A percentile compares a stretch with the other conserved stretches of the same genome.
phyloP scores from a whole-genome alignment of 2,888 invertebrate genomes.

The Pteria penguin region DNA sequence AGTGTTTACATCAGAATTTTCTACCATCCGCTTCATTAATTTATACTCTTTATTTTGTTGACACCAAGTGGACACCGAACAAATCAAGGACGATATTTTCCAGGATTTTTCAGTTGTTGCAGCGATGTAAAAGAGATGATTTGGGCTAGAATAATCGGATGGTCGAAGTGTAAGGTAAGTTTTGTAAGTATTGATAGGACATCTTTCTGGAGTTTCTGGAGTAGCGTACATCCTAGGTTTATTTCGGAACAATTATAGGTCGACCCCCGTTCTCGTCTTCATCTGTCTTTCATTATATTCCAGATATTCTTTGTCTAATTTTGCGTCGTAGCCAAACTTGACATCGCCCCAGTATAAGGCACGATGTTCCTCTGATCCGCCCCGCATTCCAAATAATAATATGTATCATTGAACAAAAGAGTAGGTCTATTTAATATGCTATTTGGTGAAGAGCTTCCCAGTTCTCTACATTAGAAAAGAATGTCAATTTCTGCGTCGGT shows the following conservation, averaged over 20 bases:
- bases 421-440: neutral
- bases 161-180: neutral
- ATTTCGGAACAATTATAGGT: neutral
- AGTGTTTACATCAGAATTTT: neutral
- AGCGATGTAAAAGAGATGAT: slow-evolving; percentile 4
- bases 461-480: neutral
- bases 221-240: neutral
- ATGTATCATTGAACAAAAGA: neutral
- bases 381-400: neutral
- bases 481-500: too few relatives aligned
- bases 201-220: neutral
- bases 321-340: neutral
- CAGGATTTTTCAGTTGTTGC: neutral
- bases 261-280: slow-evolving; percentile 23
- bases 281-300: slow-evolving; percentile 22
- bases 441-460: neutral
- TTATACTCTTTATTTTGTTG: neutral
- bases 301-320: neutral
- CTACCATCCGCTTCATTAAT: slow-evolving; percentile 2
- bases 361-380: neutral
- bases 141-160: neutral
- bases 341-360: neutral
- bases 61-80: neutral
- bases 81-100: neutral
- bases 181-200: neutral